Evolutionary conservation across 2,888 invertebrate genomes (phyloP).

Genomic region (Dryomyza anilis): DNA sequence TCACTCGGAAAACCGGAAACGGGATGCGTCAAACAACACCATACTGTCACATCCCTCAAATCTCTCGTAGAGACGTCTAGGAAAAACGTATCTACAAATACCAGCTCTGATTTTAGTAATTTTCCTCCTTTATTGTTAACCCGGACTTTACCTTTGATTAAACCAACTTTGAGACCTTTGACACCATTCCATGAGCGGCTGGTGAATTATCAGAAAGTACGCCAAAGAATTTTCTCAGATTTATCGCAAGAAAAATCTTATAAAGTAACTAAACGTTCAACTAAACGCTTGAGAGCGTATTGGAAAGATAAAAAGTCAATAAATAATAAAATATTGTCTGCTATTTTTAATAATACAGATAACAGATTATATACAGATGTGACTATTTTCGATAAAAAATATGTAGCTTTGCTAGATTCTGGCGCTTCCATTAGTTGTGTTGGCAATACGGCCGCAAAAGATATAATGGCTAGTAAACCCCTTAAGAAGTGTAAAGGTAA

Average conservation of each 20-base stretch:
- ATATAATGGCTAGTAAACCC: background rate
- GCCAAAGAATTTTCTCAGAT: slow-evolving; percentile 22
- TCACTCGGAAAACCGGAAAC: background rate
- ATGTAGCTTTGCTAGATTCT: background rate
- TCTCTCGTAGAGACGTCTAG: too few relatives aligned
- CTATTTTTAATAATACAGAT: background rate
- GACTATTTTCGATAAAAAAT: background rate
- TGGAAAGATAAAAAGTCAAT: background rate
- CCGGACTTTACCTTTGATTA: too few relatives aligned
- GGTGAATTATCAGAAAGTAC: background rate
- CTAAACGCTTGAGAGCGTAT: slow-evolving; percentile 10
- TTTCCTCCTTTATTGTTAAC: too few relatives aligned
- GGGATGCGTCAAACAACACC: background rate
- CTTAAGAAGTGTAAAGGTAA: background rate
- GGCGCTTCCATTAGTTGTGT: slow-evolving; percentile 9
- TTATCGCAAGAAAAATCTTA: slow-evolving; percentile 13
- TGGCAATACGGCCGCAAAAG: background rate
- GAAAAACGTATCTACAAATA: too few relatives aligned
- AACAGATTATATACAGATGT: background rate
- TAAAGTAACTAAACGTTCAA: slow-evolving; percentile 24
- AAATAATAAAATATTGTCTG: too few relatives aligned
- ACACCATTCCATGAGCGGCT: background rate
- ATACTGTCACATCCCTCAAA: background rate
- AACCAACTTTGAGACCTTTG: background rate
- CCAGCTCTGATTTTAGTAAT: background rate